Conservation (phyloP, 2,113 vertebrate genomes). For the Chaenocephalus aceratus region DNA sequence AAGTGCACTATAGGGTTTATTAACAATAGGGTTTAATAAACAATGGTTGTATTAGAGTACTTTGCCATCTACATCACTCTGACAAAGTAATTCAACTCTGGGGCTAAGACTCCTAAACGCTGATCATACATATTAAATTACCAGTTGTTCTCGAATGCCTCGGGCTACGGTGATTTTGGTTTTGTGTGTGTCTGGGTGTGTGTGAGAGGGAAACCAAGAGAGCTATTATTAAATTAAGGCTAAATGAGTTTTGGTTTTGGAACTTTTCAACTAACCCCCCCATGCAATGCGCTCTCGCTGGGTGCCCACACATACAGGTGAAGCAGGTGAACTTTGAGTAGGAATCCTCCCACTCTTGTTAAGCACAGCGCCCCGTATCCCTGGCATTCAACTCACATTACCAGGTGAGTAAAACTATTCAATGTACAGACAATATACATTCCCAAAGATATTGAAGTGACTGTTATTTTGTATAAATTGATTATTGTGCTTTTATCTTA, state of each 20-base stretch:
- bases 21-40: background rate
- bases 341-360: constrained; percentile 52
- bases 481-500: no score
- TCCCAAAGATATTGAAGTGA: no score
- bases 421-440: background rate
- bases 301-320: constrained; percentile 36
- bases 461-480: no score
- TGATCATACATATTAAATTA: background rate
- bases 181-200: background rate
- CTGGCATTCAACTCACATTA: background rate
- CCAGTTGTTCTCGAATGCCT: background rate
- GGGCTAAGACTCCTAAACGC: no score
- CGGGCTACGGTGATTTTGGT: background rate
- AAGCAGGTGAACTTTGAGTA: constrained; percentile 18
- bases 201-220: background rate
- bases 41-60: background rate
- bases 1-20: background rate
- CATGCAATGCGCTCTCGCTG: background rate
- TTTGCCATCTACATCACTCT: background rate
- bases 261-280: constrained; percentile 53
- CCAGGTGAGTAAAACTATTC: constrained; percentile 16
- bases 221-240: constrained; percentile 42
- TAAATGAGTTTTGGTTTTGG: constrained; percentile 42
- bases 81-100: background rate
- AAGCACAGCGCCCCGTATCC: constrained; percentile 25